Conservation (phyloP, 1,140 invertebrate genomes). For the Micrasema minimum region DNA sequence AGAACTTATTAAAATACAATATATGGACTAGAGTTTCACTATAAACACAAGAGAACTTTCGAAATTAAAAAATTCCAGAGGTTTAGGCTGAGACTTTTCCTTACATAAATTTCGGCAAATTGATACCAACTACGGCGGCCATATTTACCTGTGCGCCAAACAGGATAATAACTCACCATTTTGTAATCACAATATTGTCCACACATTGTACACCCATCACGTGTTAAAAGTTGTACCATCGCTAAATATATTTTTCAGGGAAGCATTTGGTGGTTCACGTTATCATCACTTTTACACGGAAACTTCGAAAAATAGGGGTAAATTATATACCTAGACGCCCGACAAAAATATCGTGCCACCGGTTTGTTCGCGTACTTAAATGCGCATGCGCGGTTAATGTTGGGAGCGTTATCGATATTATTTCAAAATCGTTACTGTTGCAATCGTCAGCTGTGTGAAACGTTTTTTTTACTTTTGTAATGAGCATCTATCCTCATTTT, state of each 20-base stretch:
- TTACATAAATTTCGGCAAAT: slow-evolving; percentile 46
- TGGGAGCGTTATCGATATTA: slow-evolving; percentile 6
- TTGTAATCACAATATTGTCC: slow-evolving; percentile 49
- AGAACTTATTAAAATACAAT: neutral
- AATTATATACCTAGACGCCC: slow-evolving; percentile 36
- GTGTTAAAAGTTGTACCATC: slow-evolving; percentile 43
- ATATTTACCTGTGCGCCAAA: slow-evolving; percentile 42
- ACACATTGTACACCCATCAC: slow-evolving; percentile 45
- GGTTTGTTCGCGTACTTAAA: slow-evolving; percentile 10
- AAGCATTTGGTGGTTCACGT: slow-evolving; percentile 30
- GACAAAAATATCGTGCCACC: slow-evolving; percentile 29
- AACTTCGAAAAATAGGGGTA: slow-evolving; percentile 25
- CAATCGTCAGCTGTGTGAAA: no score
- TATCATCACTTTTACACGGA: slow-evolving; percentile 38
- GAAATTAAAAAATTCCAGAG: neutral
- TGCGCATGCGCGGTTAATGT: slow-evolving; percentile 36
- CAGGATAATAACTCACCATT: slow-evolving; percentile 47
- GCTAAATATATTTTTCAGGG: slow-evolving; percentile 39
- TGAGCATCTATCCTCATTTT: no score
- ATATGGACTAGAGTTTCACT: neutral
- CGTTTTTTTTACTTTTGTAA: no score
- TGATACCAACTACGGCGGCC: slow-evolving; percentile 39
- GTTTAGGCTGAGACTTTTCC: slow-evolving; percentile 15
- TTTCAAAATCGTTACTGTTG: no score
- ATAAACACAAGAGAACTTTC: neutral